Evolutionary conservation across 2,888 invertebrate genomes (phyloP).

Genomic region (Cyaniris semiargus): DNA sequence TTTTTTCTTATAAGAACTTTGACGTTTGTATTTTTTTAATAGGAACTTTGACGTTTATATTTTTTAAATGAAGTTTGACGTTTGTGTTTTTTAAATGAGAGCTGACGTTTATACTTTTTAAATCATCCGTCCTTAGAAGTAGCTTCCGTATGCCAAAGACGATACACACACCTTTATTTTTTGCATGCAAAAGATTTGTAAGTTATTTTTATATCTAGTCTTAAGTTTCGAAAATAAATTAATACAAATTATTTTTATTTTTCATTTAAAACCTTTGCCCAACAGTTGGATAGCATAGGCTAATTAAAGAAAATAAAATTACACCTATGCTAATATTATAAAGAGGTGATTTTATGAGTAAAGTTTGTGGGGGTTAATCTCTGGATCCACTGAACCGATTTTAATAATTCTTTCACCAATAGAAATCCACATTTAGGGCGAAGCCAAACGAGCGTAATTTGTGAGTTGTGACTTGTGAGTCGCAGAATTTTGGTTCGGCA

Average conservation of each 20-base stretch:
- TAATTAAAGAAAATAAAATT: too few species aligned
- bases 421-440: too few species aligned
- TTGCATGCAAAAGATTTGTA: conserved; percentile 22
- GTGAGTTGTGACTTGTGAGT: too few species aligned
- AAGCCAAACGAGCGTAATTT: too few species aligned
- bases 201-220: conserved; percentile 28
- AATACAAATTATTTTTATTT: background rate
- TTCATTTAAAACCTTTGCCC: background rate
- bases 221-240: conserved; percentile 26
- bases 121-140: conserved; percentile 17
- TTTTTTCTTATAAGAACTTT: background rate
- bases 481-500: too few species aligned
- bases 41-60: background rate
- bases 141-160: conserved; percentile 27
- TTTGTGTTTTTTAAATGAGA: background rate
- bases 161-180: conserved; percentile 11
- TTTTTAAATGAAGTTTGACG: background rate
- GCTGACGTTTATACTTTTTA: conserved; percentile 4
- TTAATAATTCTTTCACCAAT: too few species aligned
- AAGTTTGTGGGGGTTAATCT: too few species aligned
- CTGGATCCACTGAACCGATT: too few species aligned
- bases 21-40: conserved; percentile 7
- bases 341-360: background rate
- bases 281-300: too few species aligned
- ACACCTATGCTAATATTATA: background rate